A percentile compares a stretch with the other conserved stretches of the same genome.
Conservation (phyloP, 2,113 vertebrate genomes). For the Bujurquina vittata region DNA sequence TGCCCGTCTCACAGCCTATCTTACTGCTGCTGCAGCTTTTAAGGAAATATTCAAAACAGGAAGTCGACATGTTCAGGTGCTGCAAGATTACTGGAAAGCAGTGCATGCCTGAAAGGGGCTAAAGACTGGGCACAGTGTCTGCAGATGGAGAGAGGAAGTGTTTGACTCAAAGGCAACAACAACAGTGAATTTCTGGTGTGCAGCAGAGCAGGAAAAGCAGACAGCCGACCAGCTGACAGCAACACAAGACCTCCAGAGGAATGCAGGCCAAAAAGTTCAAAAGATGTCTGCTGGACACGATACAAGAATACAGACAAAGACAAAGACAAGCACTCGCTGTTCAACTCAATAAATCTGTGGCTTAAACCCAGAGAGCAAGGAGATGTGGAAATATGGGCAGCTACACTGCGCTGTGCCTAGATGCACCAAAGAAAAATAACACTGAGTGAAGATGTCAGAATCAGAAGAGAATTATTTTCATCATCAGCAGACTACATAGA, state of each 20-base stretch:
- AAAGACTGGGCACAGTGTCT: neutral
- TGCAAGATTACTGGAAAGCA: neutral
- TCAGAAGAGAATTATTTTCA: neutral
- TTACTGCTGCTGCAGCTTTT: neutral
- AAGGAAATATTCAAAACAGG: neutral
- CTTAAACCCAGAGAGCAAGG: neutral
- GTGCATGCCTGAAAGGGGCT: neutral
- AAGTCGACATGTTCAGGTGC: neutral
- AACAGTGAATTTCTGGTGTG: conserved; percentile 40
- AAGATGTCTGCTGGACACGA: conserved; percentile 25
- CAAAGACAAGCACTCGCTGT: neutral
- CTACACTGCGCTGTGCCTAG: neutral
- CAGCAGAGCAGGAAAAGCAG: conserved; percentile 41
- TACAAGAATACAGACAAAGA: neutral
- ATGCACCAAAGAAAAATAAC: neutral
- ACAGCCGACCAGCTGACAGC: conserved; percentile 39
- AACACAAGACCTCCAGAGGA: conserved; percentile 34
- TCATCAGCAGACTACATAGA: neutral
- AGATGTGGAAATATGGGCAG: neutral
- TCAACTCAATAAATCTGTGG: neutral
- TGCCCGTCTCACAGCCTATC: neutral
- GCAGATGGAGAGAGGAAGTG: neutral
- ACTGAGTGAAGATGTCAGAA: neutral
- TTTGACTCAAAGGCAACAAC: conserved; percentile 7
- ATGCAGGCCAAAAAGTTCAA: conserved; percentile 37